A percentile compares a stretch with the other conserved stretches of the same genome.
These are phyloP conservation scores for Petrocephalus zakoni DNA, from an alignment of 2,113 vertebrate genomes.

Conservation along the genomic window DNA sequence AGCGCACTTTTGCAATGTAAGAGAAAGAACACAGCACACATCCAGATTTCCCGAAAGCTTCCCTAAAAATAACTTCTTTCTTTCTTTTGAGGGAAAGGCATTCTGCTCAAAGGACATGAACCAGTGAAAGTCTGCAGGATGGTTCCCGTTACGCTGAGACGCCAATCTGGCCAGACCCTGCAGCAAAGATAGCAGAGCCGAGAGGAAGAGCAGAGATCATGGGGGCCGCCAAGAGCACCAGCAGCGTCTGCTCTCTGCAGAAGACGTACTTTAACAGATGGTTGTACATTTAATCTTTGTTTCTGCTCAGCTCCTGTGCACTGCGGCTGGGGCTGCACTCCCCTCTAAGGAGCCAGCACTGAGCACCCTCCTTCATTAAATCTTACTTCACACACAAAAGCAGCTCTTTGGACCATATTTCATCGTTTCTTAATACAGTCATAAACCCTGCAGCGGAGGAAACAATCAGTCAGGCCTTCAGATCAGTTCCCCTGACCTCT, in stretches of 20 bases:
- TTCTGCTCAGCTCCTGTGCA: background rate
- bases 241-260: background rate
- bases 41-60: background rate
- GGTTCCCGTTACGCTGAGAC: background rate
- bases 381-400: background rate
- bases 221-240: background rate
- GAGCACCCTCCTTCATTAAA: background rate
- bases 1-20: background rate
- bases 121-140: background rate
- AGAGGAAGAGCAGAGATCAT: background rate
- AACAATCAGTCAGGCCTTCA: background rate
- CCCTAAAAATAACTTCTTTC: background rate
- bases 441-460: background rate
- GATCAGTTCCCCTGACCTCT: background rate
- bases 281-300: background rate
- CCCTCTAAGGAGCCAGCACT: background rate
- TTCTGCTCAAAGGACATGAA: background rate
- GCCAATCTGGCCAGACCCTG: background rate
- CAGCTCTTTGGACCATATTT: background rate
- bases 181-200: background rate
- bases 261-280: background rate
- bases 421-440: background rate
- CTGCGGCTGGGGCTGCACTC: too few relatives aligned
- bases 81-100: background rate
- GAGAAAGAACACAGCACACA: background rate